These are phyloP conservation scores for Mesembrinibis cayennensis DNA, from an alignment of 2,113 vertebrate species.

Conservation along the genomic window DNA sequence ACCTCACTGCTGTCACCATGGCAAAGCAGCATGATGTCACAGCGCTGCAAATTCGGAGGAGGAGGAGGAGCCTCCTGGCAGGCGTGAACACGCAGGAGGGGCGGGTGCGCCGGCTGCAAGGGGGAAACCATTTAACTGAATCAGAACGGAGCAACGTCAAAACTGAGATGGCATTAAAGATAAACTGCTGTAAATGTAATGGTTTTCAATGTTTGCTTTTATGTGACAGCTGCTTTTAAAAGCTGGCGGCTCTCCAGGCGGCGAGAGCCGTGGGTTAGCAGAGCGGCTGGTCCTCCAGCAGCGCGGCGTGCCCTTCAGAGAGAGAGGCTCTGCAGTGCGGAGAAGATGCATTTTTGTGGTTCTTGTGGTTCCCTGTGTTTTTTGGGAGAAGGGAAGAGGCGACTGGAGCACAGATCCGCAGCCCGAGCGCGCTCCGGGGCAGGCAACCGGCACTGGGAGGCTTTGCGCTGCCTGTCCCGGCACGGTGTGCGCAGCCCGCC, in stretches of 20 bases:
- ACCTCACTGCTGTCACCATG: neutral
- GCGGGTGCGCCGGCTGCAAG: neutral
- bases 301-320: neutral
- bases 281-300: neutral
- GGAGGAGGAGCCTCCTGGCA: neutral
- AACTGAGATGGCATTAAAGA: neutral
- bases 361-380: conserved; percentile 40
- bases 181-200: neutral
- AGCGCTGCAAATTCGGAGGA: neutral
- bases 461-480: neutral
- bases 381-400: neutral
- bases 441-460: fast-evolving
- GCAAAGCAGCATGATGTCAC: neutral
- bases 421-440: fast-evolving
- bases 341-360: conserved; percentile 23
- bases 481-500: fast-evolving
- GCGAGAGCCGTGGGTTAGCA: neutral
- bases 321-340: neutral
- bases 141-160: neutral
- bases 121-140: neutral
- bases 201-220: conserved; percentile 42
- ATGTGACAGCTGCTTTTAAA: conserved; percentile 50
- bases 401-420: neutral
- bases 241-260: conserved; percentile 37
- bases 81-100: neutral